These are phyloP conservation scores for Ostrea edulis DNA, from an alignment of 1,140 invertebrate species.

Conservation along the genomic window DNA sequence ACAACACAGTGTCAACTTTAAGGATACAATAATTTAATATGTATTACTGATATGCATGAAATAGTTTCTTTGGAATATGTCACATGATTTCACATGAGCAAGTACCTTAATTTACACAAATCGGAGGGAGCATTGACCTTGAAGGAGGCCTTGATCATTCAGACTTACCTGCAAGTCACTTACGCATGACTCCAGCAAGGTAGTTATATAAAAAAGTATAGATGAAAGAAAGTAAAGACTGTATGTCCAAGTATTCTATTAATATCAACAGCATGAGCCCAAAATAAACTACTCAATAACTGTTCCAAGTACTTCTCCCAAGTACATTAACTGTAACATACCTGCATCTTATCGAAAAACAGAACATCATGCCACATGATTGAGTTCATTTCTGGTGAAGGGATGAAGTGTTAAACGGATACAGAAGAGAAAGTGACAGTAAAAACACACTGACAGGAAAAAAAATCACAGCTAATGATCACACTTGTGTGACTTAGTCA, in stretches of 20 bases:
- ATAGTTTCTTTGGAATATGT: neutral
- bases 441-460: neutral
- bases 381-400: neutral
- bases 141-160: neutral
- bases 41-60: neutral
- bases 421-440: conserved; percentile 17
- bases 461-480: neutral
- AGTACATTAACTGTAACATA: conserved; percentile 5
- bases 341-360: conserved; percentile 36
- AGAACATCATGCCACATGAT: conserved; percentile 27
- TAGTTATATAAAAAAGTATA: neutral
- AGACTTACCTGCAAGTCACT: neutral
- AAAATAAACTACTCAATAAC: neutral
- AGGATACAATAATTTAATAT: neutral
- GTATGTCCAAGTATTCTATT: neutral
- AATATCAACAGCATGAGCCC: neutral
- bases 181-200: neutral
- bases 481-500: conserved; percentile 2
- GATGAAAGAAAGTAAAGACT: neutral
- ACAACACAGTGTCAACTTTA: neutral
- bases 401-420: neutral
- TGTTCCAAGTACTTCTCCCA: neutral
- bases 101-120: neutral
- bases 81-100: conserved; percentile 31
- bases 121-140: neutral